These are phyloP conservation scores for Seira sanloemensis DNA, from an alignment of 2,888 invertebrate species.

Conservation along the genomic window DNA sequence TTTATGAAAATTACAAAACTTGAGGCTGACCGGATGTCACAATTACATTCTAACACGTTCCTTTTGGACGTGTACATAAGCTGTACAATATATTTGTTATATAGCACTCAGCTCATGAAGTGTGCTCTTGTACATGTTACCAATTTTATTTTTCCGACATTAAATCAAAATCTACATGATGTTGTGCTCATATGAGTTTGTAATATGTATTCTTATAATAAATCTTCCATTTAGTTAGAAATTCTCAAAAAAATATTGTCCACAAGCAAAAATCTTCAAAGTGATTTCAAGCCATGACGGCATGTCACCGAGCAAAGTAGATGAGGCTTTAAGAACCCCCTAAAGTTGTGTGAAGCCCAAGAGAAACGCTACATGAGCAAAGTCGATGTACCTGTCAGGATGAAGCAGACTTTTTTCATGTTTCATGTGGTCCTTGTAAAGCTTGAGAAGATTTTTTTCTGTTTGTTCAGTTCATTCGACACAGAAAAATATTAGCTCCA, in stretches of 20 bases:
- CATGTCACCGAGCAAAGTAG: slow-evolving; percentile 18
- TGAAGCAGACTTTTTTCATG: neutral
- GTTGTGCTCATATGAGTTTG: no score
- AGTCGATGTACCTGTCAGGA: neutral
- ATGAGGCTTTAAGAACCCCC: neutral
- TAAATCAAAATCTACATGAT: no score
- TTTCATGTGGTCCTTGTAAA: neutral
- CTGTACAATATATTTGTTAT: no score
- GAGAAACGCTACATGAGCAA: slow-evolving; percentile 17
- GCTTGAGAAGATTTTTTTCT: neutral
- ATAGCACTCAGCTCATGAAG: no score
- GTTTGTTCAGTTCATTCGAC: neutral
- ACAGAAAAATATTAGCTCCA: slow-evolving; percentile 26
- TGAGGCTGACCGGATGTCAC: neutral
- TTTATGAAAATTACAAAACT: no score
- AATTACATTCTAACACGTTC: neutral
- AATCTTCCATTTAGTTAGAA: no score
- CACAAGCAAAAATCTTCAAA: neutral
- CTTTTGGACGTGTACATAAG: neutral
- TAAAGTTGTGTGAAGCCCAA: neutral
- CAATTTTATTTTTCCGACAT: no score
- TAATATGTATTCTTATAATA: no score
- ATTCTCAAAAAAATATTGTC: no score
- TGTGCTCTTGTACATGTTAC: no score
- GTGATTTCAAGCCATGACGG: slow-evolving; percentile 27